A percentile compares a stretch with the other conserved stretches of the same genome.
Conservation (phyloP, 2,113 vertebrate species). For the Apodemus sylvaticus region DNA sequence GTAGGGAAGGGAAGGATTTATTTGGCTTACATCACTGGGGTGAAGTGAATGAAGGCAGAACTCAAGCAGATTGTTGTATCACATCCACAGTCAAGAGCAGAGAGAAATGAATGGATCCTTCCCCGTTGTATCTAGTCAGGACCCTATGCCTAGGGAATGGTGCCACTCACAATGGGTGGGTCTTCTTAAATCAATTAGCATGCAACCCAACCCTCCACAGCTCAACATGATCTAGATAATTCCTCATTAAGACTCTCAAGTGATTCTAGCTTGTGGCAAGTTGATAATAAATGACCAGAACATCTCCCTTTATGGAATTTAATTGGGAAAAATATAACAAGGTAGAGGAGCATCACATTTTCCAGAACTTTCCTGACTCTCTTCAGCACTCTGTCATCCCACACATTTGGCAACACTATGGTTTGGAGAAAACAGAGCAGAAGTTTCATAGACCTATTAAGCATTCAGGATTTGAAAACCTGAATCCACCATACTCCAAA, state of each 20-base stretch:
- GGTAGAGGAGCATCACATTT: background rate
- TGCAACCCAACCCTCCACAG: background rate
- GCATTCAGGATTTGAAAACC: background rate
- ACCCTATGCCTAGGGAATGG: background rate
- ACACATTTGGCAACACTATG: background rate
- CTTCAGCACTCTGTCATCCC: background rate
- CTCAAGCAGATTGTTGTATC: background rate
- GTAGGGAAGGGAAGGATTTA: background rate
- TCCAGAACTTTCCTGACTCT: background rate
- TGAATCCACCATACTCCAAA: background rate
- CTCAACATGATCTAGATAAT: background rate
- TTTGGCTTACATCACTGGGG: background rate
- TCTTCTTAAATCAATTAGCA: background rate
- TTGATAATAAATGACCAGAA: background rate
- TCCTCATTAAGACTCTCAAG: background rate
- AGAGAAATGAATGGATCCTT: background rate
- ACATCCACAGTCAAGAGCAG: background rate
- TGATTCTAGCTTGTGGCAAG: background rate
- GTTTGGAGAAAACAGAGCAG: background rate
- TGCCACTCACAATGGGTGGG: background rate
- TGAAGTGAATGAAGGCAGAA: background rate
- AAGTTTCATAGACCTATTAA: background rate
- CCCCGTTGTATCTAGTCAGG: background rate
- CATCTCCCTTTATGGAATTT: constrained; percentile 7
- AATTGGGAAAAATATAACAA: background rate